These are phyloP conservation scores for Alcis repandata DNA, from an alignment of 2,888 invertebrate genomes.

Conservation along the genomic window DNA sequence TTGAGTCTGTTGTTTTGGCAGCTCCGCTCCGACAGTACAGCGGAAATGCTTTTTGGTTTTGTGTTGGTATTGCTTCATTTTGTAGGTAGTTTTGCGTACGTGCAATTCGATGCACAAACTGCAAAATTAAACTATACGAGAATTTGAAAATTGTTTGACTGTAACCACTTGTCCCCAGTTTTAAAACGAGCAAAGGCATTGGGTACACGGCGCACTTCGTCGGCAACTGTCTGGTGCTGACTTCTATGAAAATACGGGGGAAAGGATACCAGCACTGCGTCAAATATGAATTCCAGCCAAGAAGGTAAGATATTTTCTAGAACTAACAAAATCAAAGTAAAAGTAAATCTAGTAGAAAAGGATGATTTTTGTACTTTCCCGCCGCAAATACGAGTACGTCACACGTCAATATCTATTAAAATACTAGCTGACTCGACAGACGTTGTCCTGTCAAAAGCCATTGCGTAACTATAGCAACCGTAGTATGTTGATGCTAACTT, in stretches of 20 bases:
- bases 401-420: no score
- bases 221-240: conserved; percentile 99
- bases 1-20: conserved; percentile 48
- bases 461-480: no score
- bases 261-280: conserved; percentile 99
- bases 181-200: conserved; percentile 99
- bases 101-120: not conserved
- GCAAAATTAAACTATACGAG: not conserved
- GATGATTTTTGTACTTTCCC: not conserved
- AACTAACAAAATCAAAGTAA: not conserved
- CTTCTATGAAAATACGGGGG: conserved; percentile 99
- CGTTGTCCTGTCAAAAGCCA: no score
- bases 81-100: not conserved
- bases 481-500: no score
- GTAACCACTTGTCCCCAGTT: conserved; percentile 87
- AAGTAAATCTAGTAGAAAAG: not conserved
- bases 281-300: conserved; percentile 99
- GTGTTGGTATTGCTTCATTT: conserved; percentile 19
- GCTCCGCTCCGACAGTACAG: conserved; percentile 24
- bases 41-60: conserved; percentile 37
- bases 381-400: no score
- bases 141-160: not conserved
- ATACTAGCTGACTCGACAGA: no score
- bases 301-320: conserved; percentile 82
- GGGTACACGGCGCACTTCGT: conserved; percentile 99